A percentile compares a stretch with the other conserved stretches of the same genome.
Conservation (phyloP, 2,888 invertebrate genomes). For the Endomychus coccineus region DNA sequence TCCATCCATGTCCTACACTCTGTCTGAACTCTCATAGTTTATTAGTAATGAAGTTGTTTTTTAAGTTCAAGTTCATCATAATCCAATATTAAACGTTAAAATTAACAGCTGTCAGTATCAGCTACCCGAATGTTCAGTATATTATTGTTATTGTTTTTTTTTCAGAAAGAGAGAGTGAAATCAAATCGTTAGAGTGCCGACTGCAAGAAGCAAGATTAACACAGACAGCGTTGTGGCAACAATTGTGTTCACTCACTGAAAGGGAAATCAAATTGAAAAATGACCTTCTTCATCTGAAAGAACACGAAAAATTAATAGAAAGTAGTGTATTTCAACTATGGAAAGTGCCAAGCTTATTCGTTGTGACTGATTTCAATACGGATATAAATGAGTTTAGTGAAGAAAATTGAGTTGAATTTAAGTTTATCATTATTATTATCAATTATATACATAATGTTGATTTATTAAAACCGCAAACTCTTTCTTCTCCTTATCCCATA, state of each 20-base stretch:
- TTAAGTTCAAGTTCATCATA: too few species aligned
- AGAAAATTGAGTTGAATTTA: constrained; percentile 15
- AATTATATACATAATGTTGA: too few species aligned
- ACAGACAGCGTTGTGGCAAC: constrained; percentile 35
- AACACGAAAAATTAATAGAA: constrained; percentile 37
- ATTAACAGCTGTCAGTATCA: too few species aligned
- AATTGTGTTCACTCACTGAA: constrained; percentile 36
- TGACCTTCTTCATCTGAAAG: constrained; percentile 32
- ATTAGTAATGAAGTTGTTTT: too few species aligned
- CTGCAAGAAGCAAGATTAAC: constrained; percentile 34
- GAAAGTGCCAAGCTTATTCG: constrained; percentile 42
- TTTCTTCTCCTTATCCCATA: too few species aligned
- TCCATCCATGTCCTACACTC: too few species aligned
- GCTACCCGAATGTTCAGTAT: too few species aligned
- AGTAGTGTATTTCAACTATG: constrained; percentile 36
- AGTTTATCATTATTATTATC: too few species aligned
- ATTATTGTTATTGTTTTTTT: constrained; percentile 15
- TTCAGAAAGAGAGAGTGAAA: constrained; percentile 42
- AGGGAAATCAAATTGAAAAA: constrained; percentile 35
- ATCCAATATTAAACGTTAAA: too few species aligned
- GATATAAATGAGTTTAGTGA: constrained; percentile 24
- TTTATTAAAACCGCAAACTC: too few species aligned
- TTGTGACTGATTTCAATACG: constrained; percentile 30
- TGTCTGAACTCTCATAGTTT: too few species aligned
- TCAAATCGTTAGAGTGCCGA: constrained; percentile 34